Base-by-base conservation (phyloP, 2,113 vertebrate species). In the Uria lomvia region DNA sequence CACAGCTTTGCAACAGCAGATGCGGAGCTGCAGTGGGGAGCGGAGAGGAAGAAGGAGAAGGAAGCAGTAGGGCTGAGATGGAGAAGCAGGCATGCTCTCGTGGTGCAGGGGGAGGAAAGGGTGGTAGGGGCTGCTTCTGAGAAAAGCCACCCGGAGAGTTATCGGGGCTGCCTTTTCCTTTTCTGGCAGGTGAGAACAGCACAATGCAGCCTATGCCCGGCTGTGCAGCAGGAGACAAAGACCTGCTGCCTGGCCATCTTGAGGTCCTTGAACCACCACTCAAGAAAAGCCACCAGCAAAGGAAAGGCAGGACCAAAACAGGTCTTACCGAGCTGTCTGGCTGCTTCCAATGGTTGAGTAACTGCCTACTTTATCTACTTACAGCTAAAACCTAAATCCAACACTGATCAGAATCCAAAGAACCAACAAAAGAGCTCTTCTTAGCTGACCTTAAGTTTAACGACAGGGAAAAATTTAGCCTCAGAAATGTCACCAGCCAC, bases 51-150 rank as follows among this genome's bases (percentile, higher is more conserved):
- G 75, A 38, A 67, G 83, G 59, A 80, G 75, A 72, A 63, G 59
- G 86, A 95, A 75, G 72, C 1, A 0, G 45, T 12, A 8, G 59
- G 42, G 55, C 77, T 49, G 63, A 34, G 40, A 65, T 45, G 62
- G 17, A 68, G 75, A 62, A 88, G 71, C 4, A 6, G 15, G 5
- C 7, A 0, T 18, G 43, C 22, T 52, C 7, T 30, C 32, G 4
- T 0, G 5, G 68, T 0, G 0, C n/a, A 12, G 49, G 18, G 14
- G 50, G 23, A 65, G 20, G 27, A 9, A 52, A 4, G 19, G 26
- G 21, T 21, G 40, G 5, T 22, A 38, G 1, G 7, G 34, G 29
- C 47, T 42, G 47, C 73, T 84, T 63, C 77, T 6, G 11, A 80
- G 59, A 55, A 86, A 90, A 89, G 56, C 8, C 59, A 58, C 36